Percentiles rank a stretch among this genome's conserved stretches.
phyloP scores from a whole-genome alignment of 2,797 vertebrate genomes.

The Agapornis canus region DNA sequence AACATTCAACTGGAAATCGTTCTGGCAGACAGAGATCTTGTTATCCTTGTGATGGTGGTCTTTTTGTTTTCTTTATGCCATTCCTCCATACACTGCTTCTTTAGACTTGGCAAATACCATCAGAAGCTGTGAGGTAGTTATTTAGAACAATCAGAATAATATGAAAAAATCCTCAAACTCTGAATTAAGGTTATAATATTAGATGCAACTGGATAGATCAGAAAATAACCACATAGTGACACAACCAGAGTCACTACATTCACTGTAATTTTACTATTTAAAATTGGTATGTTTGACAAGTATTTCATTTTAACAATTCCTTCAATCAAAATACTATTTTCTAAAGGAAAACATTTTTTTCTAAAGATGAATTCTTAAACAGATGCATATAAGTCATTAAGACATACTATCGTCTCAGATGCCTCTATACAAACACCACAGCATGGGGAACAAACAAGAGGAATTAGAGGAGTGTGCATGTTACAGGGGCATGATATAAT shows the following conservation, averaged over 20 bases:
- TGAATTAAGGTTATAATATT: not conserved
- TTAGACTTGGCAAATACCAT: not conserved
- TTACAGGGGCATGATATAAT: too few relatives aligned
- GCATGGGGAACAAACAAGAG: too few relatives aligned
- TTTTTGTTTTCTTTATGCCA: not conserved
- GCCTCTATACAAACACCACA: too few relatives aligned
- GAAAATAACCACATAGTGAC: not conserved
- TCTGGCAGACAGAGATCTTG: not conserved
- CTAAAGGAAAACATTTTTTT: not conserved
- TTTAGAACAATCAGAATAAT: not conserved
- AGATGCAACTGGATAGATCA: not conserved
- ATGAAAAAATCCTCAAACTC: not conserved
- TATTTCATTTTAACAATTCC: not conserved
- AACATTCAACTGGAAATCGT: not conserved
- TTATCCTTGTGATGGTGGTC: not conserved
- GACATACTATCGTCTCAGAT: too few relatives aligned
- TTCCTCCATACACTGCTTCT: not conserved
- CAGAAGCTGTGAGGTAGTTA: not conserved
- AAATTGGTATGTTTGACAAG: not conserved
- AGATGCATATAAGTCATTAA: not conserved
- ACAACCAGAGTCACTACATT: not conserved
- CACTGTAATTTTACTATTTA: not conserved
- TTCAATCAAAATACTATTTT: not conserved
- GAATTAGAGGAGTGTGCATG: too few relatives aligned
- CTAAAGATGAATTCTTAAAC: not conserved